A percentile compares a stretch with the other conserved stretches of the same genome.
Conservation (phyloP, 2,113 vertebrate species). For the Pycnonotus jocosus region DNA sequence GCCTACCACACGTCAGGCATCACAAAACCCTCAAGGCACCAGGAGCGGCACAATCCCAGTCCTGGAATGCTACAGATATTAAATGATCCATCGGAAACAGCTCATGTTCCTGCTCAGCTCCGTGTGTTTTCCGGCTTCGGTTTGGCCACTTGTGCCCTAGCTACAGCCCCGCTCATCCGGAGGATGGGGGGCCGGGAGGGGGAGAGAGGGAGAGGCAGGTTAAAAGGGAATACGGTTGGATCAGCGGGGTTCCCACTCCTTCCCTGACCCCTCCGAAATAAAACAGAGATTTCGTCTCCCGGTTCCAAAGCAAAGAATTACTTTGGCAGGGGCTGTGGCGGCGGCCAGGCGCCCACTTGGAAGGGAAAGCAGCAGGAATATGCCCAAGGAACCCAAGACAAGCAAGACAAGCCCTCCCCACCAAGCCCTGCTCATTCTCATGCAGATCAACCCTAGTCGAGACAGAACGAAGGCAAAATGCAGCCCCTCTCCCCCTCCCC, state of each 20-base stretch:
- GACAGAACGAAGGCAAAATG: not conserved
- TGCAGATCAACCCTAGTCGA: constrained; percentile 14
- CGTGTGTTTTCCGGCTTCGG: not conserved
- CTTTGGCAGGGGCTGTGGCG: constrained; percentile 40
- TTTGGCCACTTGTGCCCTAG: not conserved
- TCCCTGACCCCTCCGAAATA: constrained; percentile 33
- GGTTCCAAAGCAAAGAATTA: constrained; percentile 67
- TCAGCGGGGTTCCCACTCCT: constrained; percentile 43
- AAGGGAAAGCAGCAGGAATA: not conserved
- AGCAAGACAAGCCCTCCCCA: constrained; percentile 4
- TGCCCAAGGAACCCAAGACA: constrained; percentile 25
- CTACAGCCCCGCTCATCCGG: not conserved
- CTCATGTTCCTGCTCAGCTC: not conserved
- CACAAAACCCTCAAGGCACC: not conserved
- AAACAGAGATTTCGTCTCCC: not conserved
- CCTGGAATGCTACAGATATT: not conserved
- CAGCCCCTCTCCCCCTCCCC: not conserved
- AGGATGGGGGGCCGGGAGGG: not conserved
- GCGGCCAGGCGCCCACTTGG: constrained; percentile 53
- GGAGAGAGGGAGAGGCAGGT: not conserved
- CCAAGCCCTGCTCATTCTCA: not conserved
- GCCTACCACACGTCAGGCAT: not conserved
- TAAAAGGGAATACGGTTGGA: constrained; percentile 51
- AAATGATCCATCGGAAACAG: not conserved
- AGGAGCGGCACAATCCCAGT: not conserved